Evolutionary conservation across 2,113 vertebrate genomes (phyloP).

Genomic region (Ageneiosus marmoratus): DNA sequence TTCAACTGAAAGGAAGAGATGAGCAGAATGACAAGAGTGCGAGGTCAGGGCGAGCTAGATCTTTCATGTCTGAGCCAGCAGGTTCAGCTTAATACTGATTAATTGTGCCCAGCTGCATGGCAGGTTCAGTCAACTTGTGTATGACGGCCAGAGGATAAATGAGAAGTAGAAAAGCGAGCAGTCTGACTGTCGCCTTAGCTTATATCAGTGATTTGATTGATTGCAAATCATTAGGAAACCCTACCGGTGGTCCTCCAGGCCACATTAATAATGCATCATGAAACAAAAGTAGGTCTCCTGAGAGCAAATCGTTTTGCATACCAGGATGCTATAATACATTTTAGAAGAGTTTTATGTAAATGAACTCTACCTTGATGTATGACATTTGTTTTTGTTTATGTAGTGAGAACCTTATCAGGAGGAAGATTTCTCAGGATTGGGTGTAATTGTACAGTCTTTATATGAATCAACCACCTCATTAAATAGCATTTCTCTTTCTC

Average conservation of each 20-base stretch:
- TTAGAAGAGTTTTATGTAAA: constrained; percentile 12
- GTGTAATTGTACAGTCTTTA: neutral
- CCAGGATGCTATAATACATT: neutral
- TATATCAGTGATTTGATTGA: constrained; percentile 35
- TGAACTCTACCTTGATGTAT: neutral
- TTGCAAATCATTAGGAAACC: constrained; percentile 33
- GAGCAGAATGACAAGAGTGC: constrained; percentile 44
- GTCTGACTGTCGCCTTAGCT: neutral
- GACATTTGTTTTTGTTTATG: neutral
- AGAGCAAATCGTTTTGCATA: constrained; percentile 21
- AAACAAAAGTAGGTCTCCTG: constrained; percentile 5
- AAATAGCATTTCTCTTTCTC: neutral
- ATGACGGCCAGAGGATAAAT: constrained; percentile 41
- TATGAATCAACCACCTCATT: neutral
- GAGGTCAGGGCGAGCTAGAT: constrained; percentile 43
- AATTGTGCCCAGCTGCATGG: constrained; percentile 35
- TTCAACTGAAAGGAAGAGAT: constrained; percentile 35
- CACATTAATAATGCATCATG: constrained; percentile 31
- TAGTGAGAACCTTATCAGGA: neutral
- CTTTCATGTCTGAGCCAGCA: constrained; percentile 49
- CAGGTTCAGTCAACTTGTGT: constrained; percentile 19
- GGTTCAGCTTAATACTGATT: constrained; percentile 50
- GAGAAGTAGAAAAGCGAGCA: constrained; percentile 15
- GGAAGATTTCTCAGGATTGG: neutral
- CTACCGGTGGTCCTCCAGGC: constrained; percentile 31